Base-by-base conservation (phyloP, 2,113 vertebrate genomes). In the Chroicocephalus ridibundus region DNA sequence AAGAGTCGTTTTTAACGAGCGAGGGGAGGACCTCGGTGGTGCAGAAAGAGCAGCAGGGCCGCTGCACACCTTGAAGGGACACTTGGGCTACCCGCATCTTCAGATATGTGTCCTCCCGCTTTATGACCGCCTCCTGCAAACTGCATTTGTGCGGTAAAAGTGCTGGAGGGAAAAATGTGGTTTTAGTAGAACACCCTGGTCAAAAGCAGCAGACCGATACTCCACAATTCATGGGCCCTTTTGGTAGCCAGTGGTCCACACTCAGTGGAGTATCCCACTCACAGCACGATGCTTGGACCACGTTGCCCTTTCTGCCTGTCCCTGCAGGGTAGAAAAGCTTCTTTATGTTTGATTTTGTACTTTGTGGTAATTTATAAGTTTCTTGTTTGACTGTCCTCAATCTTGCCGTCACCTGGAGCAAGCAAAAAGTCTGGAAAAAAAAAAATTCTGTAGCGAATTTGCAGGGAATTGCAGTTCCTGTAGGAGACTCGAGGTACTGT, bases 51-150 rank as follows among this genome's bases (percentile, higher is more conserved):
- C 44, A 46, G 57, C 22, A 12, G 22, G 42, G 19, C 36, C 7
- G 4, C 32, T 20, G 24, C 20, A 7, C 0, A 0, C 11, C 54
- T 75, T 11, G 9, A 11, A 36, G 46, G 32, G 47, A 42, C 5
- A 1, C n/a, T 38, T 1, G 1, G 0, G 3, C 8, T 26, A 31
- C 29, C 31, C 3, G 2, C 36, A 3, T 24, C 21, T 80, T 68
- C 47, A 29, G 20, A 10, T 61, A 9, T 0, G 1, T 9, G 9
- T 51, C 16, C 24, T 64, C 42, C 11, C 12, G 0, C 34, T 44
- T 31, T 10, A 17, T 18, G 36, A 19, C 27, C 31, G 58, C 31
- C 52, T 77, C 46, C 54, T 13, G 11, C 55, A 9, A 18, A 9
- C 38, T 25, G 32, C 4, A 14, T 66, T 60, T 36, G 40, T 79